These are phyloP conservation scores for Carassius auratus DNA, from an alignment of 2,113 vertebrate genomes.

Conservation along the genomic window DNA sequence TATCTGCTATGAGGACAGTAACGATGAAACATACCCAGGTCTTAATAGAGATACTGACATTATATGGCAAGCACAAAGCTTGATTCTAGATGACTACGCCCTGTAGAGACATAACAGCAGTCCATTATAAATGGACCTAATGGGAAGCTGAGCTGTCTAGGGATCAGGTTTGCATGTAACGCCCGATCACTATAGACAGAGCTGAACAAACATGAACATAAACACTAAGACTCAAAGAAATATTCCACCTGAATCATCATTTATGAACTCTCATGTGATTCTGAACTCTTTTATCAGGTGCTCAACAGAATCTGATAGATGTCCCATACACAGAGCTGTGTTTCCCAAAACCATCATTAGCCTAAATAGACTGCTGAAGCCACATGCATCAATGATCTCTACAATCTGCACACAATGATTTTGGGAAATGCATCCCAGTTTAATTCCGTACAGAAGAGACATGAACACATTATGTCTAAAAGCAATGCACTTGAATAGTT, in stretches of 20 bases:
- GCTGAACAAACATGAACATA: neutral
- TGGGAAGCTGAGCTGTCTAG: neutral
- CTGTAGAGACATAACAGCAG: neutral
- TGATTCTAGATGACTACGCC: neutral
- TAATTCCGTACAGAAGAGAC: neutral
- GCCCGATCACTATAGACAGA: neutral
- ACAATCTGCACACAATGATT: too few species aligned
- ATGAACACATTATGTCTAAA: neutral
- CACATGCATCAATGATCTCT: too few species aligned
- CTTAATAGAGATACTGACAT: constrained; percentile 2
- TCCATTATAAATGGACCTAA: neutral
- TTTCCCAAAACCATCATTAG: too few species aligned
- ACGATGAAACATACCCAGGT: neutral
- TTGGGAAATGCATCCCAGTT: neutral
- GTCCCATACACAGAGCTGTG: too few species aligned
- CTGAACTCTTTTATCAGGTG: too few species aligned
- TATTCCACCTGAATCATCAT: too few species aligned
- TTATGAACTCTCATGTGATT: too few species aligned
- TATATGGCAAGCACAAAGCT: neutral
- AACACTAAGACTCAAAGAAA: neutral
- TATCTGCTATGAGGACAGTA: neutral
- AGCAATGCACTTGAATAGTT: neutral
- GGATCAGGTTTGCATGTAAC: neutral
- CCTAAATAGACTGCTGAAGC: too few species aligned
- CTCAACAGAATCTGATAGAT: too few species aligned